Evolutionary conservation across 2,113 vertebrate genomes (phyloP).

Genomic region (Mugil cephalus): DNA sequence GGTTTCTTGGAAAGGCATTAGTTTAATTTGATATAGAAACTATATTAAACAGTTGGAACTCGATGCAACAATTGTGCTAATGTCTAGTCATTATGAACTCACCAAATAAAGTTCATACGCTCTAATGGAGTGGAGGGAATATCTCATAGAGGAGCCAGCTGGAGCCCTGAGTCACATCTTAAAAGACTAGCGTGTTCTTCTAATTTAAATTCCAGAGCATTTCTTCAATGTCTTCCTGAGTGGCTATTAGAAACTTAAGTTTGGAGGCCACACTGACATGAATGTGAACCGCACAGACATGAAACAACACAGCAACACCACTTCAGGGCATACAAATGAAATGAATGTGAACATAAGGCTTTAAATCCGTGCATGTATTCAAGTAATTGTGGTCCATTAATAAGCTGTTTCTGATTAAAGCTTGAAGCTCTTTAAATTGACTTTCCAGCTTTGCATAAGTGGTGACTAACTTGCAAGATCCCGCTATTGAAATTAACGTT

Average conservation of each 20-base stretch:
- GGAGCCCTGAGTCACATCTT: not conserved
- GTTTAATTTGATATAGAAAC: not conserved
- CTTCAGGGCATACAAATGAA: too few species aligned
- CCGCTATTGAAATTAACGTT: not conserved
- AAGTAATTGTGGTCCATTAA: too few species aligned
- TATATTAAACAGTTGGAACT: not conserved
- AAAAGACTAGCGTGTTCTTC: not conserved
- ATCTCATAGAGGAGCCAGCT: not conserved
- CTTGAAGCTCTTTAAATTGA: not conserved
- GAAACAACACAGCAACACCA: too few species aligned
- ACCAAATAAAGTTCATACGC: not conserved
- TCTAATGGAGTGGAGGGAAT: constrained; percentile 1
- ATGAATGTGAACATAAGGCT: not conserved
- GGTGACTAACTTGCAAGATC: not conserved
- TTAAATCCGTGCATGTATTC: not conserved
- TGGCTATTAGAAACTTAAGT: too few species aligned
- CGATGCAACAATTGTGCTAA: not conserved
- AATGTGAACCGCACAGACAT: too few species aligned
- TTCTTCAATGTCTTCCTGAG: too few species aligned
- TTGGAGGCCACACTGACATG: too few species aligned
- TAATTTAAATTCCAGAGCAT: too few species aligned
- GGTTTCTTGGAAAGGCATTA: not conserved
- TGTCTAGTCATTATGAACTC: not conserved
- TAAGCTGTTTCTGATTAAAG: not conserved
- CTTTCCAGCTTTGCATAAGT: not conserved